Percentiles rank a stretch among this genome's conserved stretches.
These are phyloP conservation scores for Gobiocypris rarus DNA, from an alignment of 2,113 vertebrate genomes.

Conservation along the genomic window DNA sequence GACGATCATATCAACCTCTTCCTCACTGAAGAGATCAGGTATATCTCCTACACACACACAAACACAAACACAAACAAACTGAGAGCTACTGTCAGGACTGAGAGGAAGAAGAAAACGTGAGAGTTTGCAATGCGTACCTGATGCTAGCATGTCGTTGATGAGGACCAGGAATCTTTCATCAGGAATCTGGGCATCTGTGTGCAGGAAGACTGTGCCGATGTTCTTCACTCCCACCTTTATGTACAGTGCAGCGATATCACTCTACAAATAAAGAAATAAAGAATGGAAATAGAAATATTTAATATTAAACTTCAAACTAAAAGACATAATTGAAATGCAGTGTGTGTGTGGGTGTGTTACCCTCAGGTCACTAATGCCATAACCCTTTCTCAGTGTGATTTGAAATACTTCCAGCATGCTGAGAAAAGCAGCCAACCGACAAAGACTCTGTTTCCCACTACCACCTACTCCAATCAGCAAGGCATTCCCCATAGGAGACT, in stretches of 20 bases:
- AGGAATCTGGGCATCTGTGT: constrained; percentile 74
- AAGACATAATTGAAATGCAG: not conserved
- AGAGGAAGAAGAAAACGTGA: not conserved
- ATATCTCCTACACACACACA: constrained; percentile 69
- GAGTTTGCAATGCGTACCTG: constrained; percentile 61
- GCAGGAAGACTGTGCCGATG: constrained; percentile 74
- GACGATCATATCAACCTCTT: constrained; percentile 74
- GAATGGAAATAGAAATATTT: not conserved
- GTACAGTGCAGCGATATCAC: constrained; percentile 79
- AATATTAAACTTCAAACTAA: constrained; percentile 12
- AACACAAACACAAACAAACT: not conserved
- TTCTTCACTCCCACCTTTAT: constrained; percentile 81
- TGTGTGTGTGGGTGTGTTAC: constrained; percentile 54
- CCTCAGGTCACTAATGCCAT: constrained; percentile 78
- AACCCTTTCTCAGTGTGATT: constrained; percentile 78
- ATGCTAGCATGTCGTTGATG: constrained; percentile 78
- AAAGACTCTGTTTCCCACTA: constrained; percentile 78
- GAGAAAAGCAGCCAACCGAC: constrained; percentile 76
- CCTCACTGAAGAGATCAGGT: constrained; percentile 76
- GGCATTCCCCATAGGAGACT: constrained; percentile 76
- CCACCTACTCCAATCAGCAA: constrained; percentile 78
- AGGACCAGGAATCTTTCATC: constrained; percentile 77
- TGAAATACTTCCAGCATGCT: constrained; percentile 79
- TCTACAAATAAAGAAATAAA: constrained; percentile 62
- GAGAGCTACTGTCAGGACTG: not conserved